These are phyloP conservation scores for Manduca sexta DNA, from an alignment of 1,140 invertebrate species.

Conservation along the genomic window DNA sequence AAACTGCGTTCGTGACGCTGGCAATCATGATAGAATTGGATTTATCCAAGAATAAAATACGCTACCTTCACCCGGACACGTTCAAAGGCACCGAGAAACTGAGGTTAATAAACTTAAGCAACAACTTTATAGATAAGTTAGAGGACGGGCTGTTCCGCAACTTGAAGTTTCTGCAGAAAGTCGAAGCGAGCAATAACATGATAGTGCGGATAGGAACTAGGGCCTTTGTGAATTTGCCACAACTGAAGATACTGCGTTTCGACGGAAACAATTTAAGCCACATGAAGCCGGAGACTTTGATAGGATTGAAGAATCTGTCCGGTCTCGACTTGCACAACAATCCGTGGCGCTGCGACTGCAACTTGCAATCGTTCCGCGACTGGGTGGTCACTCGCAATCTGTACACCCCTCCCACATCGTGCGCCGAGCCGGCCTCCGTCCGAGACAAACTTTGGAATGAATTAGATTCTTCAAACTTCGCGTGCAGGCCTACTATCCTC, in stretches of 20 bases:
- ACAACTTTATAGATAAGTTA: conserved; percentile 82
- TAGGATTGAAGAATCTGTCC: conserved; percentile 77
- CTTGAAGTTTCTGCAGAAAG: conserved; percentile 82
- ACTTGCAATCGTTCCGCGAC: conserved; percentile 84
- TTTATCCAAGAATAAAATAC: conserved; percentile 84
- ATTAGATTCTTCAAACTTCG: conserved; percentile 83
- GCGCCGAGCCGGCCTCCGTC: conserved; percentile 78
- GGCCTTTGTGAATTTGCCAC: conserved; percentile 80
- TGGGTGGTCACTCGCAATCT: conserved; percentile 82
- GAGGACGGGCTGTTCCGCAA: conserved; percentile 83
- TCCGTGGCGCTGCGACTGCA: conserved; percentile 92
- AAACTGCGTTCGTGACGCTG: conserved; percentile 83
- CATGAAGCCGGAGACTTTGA: conserved; percentile 77
- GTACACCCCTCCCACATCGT: conserved; percentile 82
- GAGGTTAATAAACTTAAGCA: conserved; percentile 80
- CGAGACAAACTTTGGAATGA: conserved; percentile 82
- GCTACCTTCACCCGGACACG: conserved; percentile 79
- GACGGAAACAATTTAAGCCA: conserved; percentile 82
- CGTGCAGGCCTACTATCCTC: conserved; percentile 85
- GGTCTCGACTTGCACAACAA: conserved; percentile 86
- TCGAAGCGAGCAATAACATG: conserved; percentile 85
- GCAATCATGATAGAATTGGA: conserved; percentile 90
- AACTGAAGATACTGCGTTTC: conserved; percentile 80
- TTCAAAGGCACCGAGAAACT: conserved; percentile 82
- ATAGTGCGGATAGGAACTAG: conserved; percentile 79